Evolutionary conservation across 92 coral and sea anemone species (phyloP).

Genomic region (Isaurus tuberculatus): DNA sequence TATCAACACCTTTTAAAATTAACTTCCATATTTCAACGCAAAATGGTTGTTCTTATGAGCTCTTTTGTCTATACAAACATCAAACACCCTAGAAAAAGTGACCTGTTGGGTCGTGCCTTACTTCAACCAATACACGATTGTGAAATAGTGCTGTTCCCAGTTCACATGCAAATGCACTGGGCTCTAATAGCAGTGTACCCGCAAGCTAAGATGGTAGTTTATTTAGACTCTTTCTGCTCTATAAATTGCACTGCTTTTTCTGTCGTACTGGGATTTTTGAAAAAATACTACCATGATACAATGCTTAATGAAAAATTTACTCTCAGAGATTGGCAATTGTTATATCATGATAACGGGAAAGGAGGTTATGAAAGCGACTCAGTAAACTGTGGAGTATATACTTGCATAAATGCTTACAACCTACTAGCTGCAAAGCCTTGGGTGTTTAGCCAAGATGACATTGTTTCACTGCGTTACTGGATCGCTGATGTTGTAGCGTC

Average conservation of each 20-base stretch:
- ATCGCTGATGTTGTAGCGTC: too few relatives aligned
- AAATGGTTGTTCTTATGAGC: background rate
- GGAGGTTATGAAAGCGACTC: background rate
- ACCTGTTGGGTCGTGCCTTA: background rate
- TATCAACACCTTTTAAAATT: background rate
- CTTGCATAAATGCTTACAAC: slow-evolving; percentile 40
- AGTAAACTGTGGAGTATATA: slow-evolving; percentile 31
- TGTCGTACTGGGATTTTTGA: background rate
- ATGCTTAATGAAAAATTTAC: background rate
- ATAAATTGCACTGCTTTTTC: background rate
- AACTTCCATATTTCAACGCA: background rate
- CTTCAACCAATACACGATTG: background rate
- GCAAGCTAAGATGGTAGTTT: slow-evolving; percentile 8
- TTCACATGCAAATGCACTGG: slow-evolving; percentile 45
- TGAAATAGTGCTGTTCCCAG: slow-evolving; percentile 34
- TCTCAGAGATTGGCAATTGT: too few relatives aligned
- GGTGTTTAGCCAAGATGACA: too few relatives aligned
- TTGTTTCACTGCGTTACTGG: too few relatives aligned
- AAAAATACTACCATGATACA: background rate
- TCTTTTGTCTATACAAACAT: slow-evolving; percentile 2
- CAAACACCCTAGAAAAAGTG: background rate
- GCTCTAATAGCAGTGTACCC: slow-evolving; percentile 31
- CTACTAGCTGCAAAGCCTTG: background rate
- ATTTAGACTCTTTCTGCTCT: slow-evolving; percentile 22
- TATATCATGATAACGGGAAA: too few relatives aligned